Base-by-base conservation (phyloP, 2,113 vertebrate species). In the Callipepla californica region DNA sequence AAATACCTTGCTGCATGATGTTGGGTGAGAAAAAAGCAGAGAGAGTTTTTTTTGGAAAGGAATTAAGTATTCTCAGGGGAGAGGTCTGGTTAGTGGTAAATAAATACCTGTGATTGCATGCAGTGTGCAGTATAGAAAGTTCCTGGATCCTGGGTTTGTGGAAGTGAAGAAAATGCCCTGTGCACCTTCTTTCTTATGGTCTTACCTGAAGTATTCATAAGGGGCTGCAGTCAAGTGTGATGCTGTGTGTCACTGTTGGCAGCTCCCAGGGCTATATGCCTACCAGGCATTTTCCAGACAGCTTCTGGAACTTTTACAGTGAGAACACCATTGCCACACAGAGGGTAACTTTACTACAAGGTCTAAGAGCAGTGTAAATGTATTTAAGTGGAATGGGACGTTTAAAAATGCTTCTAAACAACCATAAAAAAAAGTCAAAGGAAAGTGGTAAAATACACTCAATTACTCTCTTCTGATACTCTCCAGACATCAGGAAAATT, bases 381-480 rank as follows among this genome's bases (percentile, higher is more conserved):
- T 28, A 34, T 59, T 92, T 88, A 51, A 68, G 44, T 85, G 66
- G 80, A 92, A 74, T 1, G 4, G 59, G 44, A 30, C 51, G 7
- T 88, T 80, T 83, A 20, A 87, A 90, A 90, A 75, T 80, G 26
- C 23, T 72, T 34, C 1, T 1, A 87, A 93, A 77, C 57, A 34
- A 20, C 30, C 51, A 34, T 36, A 40, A 62, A 82, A 80, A 80
- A 79, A 73, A 77, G 65, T 81, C 2, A 1, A 83, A 92, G 42
- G 44, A 87, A 91, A 93, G 91, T 92, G 91, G 91, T 96, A 94
- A 94, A 93, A 94, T 72, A 13, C 73, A 76, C 89, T 93, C 80
- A 92, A 57, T 96, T 95, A 92, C 90, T 96, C 70, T 92, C 23
- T 77, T 93, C 91, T 76, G 94, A 94, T 93, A 84, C 44, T 88